Conservation (phyloP, 1,140 invertebrate species). For the Penaeus chinensis region DNA sequence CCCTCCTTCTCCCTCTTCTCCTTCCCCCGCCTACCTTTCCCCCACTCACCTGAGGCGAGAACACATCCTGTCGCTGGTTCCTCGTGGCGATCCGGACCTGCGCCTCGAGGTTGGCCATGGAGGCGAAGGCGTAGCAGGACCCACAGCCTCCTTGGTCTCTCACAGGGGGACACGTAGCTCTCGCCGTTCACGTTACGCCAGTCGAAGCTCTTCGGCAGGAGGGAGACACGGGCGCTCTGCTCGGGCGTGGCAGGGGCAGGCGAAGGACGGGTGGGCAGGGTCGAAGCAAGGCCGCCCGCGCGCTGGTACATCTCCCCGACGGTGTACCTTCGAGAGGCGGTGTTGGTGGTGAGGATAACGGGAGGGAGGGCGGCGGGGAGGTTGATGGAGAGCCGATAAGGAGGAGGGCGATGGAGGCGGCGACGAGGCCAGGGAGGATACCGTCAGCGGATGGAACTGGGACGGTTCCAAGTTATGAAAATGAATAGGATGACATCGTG, state of each 20-base stretch:
- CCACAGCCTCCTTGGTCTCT: conserved; percentile 69
- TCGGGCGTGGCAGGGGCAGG: conserved; percentile 36
- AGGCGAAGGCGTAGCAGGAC: conserved; percentile 72
- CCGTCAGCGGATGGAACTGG: too few relatives aligned
- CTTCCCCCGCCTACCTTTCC: background rate
- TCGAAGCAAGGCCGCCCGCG: conserved; percentile 66
- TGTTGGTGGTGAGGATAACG: background rate
- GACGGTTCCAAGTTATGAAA: too few relatives aligned
- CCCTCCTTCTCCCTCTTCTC: background rate
- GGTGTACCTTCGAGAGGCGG: conserved; percentile 61
- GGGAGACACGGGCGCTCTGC: conserved; percentile 49
- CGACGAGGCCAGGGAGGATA: too few relatives aligned
- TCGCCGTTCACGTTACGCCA: conserved; percentile 72
- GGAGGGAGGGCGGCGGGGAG: too few relatives aligned
- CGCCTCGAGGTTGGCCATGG: conserved; percentile 71
- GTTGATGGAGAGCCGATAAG: background rate
- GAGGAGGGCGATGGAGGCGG: background rate
- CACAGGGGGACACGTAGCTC: conserved; percentile 72
- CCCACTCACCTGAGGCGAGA: conserved; percentile 68
- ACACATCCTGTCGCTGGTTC: conserved; percentile 68
- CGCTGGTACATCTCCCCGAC: conserved; percentile 67
- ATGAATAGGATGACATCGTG: too few relatives aligned
- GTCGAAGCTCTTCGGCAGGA: conserved; percentile 70
- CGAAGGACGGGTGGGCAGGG: background rate
- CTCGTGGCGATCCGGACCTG: conserved; percentile 69